A percentile compares a stretch with the other conserved stretches of the same genome.
phyloP scores from a whole-genome alignment of 2,113 vertebrate species.

The Pelecanus crispus region DNA sequence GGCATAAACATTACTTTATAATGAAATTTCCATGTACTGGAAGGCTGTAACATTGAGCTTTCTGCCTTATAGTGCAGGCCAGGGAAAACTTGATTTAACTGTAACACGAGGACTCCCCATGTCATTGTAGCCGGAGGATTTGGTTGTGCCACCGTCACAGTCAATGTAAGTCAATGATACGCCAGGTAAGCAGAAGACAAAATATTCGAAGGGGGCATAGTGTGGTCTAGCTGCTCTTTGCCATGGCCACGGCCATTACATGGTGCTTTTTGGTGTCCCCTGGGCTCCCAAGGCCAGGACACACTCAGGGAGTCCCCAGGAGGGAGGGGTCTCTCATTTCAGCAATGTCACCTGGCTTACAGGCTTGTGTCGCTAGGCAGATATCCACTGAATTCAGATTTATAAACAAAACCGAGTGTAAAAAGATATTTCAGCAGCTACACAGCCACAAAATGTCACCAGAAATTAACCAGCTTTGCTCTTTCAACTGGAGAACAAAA shows the following conservation, averaged over 20 bases:
- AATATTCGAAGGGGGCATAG: rapidly evolving
- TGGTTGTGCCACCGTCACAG: neutral
- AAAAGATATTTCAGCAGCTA: neutral
- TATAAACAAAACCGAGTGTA: constrained; percentile 19
- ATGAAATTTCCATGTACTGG: neutral
- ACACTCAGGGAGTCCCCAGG: neutral
- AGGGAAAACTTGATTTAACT: neutral
- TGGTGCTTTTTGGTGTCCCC: neutral
- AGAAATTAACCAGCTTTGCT: constrained; percentile 47
- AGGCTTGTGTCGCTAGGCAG: neutral
- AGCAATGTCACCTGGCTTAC: neutral
- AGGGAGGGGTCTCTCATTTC: neutral
- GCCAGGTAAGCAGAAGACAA: neutral
- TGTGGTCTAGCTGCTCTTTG: neutral
- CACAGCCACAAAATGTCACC: constrained; percentile 19
- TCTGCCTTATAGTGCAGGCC: neutral
- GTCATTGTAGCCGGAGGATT: neutral
- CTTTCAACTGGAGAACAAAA: constrained; percentile 54
- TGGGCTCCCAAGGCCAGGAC: neutral
- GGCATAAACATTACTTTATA: neutral
- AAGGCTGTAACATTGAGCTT: neutral
- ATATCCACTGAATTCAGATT: neutral
- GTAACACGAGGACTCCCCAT: rapidly evolving
- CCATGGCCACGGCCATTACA: neutral
- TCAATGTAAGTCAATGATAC: rapidly evolving